Evolutionary conservation across 2,113 vertebrate genomes (phyloP).

Genomic region (Plectropomus leopardus): DNA sequence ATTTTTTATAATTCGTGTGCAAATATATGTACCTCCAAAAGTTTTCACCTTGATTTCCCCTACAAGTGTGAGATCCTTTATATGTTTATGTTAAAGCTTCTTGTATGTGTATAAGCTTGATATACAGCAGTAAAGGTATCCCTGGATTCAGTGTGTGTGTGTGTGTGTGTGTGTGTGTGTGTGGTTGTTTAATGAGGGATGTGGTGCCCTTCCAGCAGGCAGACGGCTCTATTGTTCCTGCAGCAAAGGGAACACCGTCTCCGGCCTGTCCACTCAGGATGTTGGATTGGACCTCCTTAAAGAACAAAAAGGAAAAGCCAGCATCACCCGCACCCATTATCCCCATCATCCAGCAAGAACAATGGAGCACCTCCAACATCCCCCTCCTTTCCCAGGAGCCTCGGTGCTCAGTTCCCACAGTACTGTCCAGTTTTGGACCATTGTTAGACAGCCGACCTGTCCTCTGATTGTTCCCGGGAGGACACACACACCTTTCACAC

Average conservation of each 20-base stretch:
- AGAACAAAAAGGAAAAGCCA: conserved; percentile 42
- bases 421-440: conserved; percentile 58
- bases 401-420: conserved; percentile 73
- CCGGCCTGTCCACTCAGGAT: conserved; percentile 74
- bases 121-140: conserved; percentile 11
- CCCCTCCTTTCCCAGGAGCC: conserved; percentile 71
- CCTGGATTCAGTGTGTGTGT: conserved; percentile 2
- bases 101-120: conserved; percentile 1
- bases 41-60: background rate
- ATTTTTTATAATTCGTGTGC: background rate
- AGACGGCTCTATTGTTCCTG: conserved; percentile 77
- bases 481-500: conserved; percentile 36
- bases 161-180: conserved; percentile 4
- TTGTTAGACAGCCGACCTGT: conserved; percentile 70
- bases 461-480: conserved; percentile 64
- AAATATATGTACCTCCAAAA: conserved; percentile 1
- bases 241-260: conserved; percentile 62
- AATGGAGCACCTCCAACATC: conserved; percentile 66
- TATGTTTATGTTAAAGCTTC: conserved; percentile 3
- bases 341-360: conserved; percentile 69
- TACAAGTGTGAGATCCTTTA: background rate
- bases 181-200: conserved; percentile 45
- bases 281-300: conserved; percentile 62
- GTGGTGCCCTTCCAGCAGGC: conserved; percentile 59
- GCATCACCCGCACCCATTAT: conserved; percentile 70